phyloP scores from a whole-genome alignment of 2,113 vertebrate genomes.

The Lates calcarifer region DNA sequence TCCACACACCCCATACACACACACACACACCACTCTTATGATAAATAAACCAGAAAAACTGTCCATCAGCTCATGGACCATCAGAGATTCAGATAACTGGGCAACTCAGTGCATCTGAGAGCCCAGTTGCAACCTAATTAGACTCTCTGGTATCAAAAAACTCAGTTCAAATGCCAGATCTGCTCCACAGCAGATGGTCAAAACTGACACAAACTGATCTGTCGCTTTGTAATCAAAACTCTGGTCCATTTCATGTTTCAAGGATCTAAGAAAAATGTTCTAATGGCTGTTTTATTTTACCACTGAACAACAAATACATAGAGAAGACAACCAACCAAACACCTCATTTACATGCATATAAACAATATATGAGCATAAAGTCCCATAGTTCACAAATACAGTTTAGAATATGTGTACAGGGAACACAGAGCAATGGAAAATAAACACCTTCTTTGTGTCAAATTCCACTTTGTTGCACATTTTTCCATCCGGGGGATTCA shows the following conservation, averaged over 20 bases:
- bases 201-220: background rate
- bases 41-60: background rate
- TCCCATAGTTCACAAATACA: background rate
- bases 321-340: too few relatives aligned
- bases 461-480: background rate
- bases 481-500: background rate
- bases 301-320: too few relatives aligned
- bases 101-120: background rate
- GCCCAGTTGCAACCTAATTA: constrained; percentile 25
- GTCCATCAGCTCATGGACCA: background rate
- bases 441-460: background rate
- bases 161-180: constrained; percentile 1
- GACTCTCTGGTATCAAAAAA: background rate
- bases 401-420: background rate
- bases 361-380: background rate
- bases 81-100: background rate
- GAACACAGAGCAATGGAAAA: background rate
- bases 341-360: too few relatives aligned
- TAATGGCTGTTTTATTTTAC: too few relatives aligned
- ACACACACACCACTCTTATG: background rate
- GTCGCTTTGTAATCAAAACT: background rate
- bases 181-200: constrained; percentile 27
- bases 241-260: background rate
- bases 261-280: background rate
- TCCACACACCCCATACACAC: background rate